Percentiles rank a stretch among this genome's conserved stretches.
These are phyloP conservation scores for Cryptus viduatorius DNA, from an alignment of 2,888 invertebrate genomes.

Conservation along the genomic window DNA sequence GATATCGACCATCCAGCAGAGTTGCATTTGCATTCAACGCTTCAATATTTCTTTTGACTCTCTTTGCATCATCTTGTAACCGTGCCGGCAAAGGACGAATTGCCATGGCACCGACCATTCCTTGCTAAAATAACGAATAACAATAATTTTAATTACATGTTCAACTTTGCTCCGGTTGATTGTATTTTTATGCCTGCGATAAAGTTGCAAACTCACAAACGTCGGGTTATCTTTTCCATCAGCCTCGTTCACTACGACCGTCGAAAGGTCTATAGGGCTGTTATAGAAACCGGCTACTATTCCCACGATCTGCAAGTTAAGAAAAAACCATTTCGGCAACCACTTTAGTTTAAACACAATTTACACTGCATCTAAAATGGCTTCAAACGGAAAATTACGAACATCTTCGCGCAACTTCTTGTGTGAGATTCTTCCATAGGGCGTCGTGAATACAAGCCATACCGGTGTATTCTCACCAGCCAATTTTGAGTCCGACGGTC, in stretches of 20 bases:
- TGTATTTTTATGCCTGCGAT: neutral
- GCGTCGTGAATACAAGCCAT: neutral
- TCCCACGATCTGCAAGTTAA: neutral
- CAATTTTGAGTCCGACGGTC: constrained; percentile 1
- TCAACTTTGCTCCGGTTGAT: neutral
- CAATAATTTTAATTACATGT: neutral
- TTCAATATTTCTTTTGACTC: neutral
- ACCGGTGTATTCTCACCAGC: neutral
- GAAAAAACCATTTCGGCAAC: neutral
- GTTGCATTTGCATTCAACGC: neutral
- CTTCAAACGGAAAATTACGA: neutral
- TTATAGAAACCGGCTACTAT: neutral
- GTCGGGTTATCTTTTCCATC: neutral
- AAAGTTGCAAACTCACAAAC: neutral
- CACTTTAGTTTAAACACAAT: too few species aligned
- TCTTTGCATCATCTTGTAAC: neutral
- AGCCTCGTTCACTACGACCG: neutral
- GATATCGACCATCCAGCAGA: neutral
- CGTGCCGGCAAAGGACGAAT: neutral
- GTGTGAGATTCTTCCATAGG: neutral
- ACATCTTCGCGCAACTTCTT: neutral
- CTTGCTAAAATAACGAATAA: neutral
- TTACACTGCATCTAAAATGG: neutral
- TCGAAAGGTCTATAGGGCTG: neutral
- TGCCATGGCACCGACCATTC: neutral